Base-by-base conservation (phyloP, 2,113 vertebrate species). In the Coreoperca whiteheadi region DNA sequence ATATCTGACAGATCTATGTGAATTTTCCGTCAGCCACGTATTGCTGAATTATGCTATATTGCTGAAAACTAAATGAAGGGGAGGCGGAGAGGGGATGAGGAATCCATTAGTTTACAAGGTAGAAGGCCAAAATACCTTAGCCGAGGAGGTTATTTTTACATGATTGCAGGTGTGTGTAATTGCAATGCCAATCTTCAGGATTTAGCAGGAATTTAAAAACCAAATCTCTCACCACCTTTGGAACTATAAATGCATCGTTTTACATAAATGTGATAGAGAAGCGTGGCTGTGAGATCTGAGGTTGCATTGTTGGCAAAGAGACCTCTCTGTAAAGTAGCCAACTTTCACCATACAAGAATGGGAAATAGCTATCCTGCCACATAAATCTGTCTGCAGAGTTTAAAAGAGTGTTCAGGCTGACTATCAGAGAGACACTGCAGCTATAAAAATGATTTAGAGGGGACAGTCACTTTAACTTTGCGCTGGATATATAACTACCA, bases 91-190 rank as follows among this genome's bases (percentile, higher is more conserved):
- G 18, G 53, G 81, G 73, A 77, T 43, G 70, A 85, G 69, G 23
- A 83, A 86, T 84, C 78, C 59, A 76, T 86, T 74, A 67, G 67
- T 88, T 77, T 83, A 85, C 63, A 65, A 12, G 65, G 37, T 32
- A 39, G n/a, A 79, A 64, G 57, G 41, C 56, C 77, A 72, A 81
- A 84, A 69, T 23, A 70, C 51, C 32, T 69, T 18, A 21, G 61
- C 32, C 1, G 51, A 57, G 54, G 28, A 83, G 72, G 81, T 30
- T 84, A 73, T 84, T 86, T 86, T 59, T 41, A 79, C 57, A 64
- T 12, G 51, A 87, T 71, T 85, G 74, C 87, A 83, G 71, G 32
- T 77, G 61, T 73, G 67, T 75, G 77, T 87, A 77, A 89, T 85
- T 85, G 51, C 65, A 30, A 71, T 46, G 89, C 56, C 87, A 91